Conservation (phyloP, 1,140 invertebrate genomes). For the Phocides pigmalion region DNA sequence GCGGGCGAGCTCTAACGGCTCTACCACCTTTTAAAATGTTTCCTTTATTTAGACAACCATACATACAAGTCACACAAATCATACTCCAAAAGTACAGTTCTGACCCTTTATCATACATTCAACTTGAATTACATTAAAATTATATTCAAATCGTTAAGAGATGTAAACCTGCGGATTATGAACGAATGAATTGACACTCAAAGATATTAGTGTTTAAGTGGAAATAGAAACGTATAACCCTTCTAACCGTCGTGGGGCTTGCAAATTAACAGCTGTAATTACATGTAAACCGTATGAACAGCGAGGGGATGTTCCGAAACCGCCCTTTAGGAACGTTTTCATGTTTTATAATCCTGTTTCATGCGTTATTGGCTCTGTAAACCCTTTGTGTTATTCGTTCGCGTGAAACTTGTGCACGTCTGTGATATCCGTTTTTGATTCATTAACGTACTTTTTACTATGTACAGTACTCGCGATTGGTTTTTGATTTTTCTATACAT, state of each 20-base stretch:
- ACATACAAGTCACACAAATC: no score
- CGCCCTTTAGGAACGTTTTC: constrained; percentile 76
- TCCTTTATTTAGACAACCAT: no score
- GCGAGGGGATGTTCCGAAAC: constrained; percentile 49
- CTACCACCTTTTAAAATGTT: no score
- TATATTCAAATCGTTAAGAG: constrained; percentile 2
- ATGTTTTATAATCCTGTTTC: constrained; percentile 82
- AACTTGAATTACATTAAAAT: no score
- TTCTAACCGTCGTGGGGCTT: constrained; percentile 14
- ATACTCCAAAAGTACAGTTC: no score
- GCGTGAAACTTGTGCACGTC: constrained; percentile 46
- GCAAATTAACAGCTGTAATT: constrained; percentile 79
- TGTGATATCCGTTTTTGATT: neutral
- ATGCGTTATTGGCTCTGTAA: constrained; percentile 77
- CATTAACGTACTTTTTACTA: no score
- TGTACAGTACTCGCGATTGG: no score
- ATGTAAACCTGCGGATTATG: constrained; percentile 22
- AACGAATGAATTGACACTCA: constrained; percentile 21
- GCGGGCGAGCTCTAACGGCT: no score
- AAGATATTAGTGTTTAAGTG: constrained; percentile 11
- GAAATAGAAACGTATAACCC: constrained; percentile 23
- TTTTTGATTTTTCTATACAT: no score
- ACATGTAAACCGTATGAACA: constrained; percentile 54
- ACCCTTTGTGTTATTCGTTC: constrained; percentile 64
- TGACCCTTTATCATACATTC: no score